phyloP scores from a whole-genome alignment of 2,888 invertebrate genomes.

The Brachycybe producta region DNA sequence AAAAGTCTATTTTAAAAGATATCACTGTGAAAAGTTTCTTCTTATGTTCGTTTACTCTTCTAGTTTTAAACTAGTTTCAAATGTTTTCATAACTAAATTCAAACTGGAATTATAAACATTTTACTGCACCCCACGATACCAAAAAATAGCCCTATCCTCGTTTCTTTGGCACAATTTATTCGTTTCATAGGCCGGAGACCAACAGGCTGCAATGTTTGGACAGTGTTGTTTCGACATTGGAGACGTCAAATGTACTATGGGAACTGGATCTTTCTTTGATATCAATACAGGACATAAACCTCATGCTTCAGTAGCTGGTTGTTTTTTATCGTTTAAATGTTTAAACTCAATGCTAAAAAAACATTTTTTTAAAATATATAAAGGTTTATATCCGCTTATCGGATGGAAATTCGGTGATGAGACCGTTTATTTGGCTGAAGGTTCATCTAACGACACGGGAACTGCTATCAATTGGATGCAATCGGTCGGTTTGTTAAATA shows the following conservation, averaged over 20 bases:
- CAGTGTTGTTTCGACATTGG: constrained; percentile 63
- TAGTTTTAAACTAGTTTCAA: too few relatives aligned
- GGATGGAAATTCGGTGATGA: constrained; percentile 60
- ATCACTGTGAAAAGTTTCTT: too few relatives aligned
- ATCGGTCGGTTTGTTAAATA: constrained; percentile 38
- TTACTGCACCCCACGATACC: too few relatives aligned
- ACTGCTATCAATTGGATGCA: constrained; percentile 69
- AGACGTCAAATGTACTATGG: constrained; percentile 75
- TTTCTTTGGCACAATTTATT: too few relatives aligned
- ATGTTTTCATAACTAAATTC: too few relatives aligned
- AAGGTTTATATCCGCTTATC: constrained; percentile 76
- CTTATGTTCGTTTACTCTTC: too few relatives aligned
- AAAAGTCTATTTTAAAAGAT: too few relatives aligned
- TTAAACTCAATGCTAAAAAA: not conserved
- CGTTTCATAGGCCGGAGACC: constrained; percentile 60
- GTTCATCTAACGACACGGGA: constrained; percentile 76
- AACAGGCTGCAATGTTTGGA: constrained; percentile 79
- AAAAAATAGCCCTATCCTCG: too few relatives aligned
- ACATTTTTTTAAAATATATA: constrained; percentile 1
- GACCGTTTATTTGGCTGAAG: constrained; percentile 66
- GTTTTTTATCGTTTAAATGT: not conserved
- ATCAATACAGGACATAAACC: constrained; percentile 63
- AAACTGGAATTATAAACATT: too few relatives aligned
- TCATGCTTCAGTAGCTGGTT: constrained; percentile 64
- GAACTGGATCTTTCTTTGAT: constrained; percentile 81